Percentiles rank a stretch among this genome's conserved stretches.
These are phyloP conservation scores for Onychostruthus taczanowskii DNA, from an alignment of 2,113 vertebrate genomes.

Conservation along the genomic window DNA sequence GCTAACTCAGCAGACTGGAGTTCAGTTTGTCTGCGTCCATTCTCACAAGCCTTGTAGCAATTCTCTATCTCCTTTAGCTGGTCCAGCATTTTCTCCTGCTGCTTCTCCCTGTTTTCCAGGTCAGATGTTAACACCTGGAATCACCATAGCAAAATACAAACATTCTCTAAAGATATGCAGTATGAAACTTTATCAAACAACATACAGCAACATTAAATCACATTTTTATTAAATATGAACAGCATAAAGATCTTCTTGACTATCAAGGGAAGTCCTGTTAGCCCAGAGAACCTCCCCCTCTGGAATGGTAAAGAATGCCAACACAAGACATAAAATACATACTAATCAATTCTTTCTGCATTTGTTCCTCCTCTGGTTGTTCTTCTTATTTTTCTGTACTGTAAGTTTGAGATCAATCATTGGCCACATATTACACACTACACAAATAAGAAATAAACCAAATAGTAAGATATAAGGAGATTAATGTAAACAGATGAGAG, in stretches of 20 bases:
- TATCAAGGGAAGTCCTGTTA: not conserved
- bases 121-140: slow-evolving; percentile 77
- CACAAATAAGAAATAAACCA: not conserved
- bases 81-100: slow-evolving; percentile 85
- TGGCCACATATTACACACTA: not conserved
- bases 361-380: not conserved
- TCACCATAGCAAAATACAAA: not conserved
- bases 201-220: not conserved
- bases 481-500: not conserved
- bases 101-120: slow-evolving; percentile 81
- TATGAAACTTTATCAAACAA: not conserved
- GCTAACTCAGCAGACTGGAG: slow-evolving; percentile 71
- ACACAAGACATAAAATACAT: not conserved
- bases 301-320: not conserved
- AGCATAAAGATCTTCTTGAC: not conserved
- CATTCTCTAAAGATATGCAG: not conserved
- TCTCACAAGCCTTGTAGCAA: slow-evolving; percentile 75
- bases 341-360: not conserved
- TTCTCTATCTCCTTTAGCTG: slow-evolving; percentile 87
- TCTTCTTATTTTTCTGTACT: not conserved
- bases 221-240: not conserved
- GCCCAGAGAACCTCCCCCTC: not conserved
- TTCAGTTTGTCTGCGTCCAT: slow-evolving; percentile 63
- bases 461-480: not conserved
- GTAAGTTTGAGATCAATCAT: not conserved